These are phyloP conservation scores for Perca fluviatilis DNA, from an alignment of 2,113 vertebrate genomes.

Conservation along the genomic window DNA sequence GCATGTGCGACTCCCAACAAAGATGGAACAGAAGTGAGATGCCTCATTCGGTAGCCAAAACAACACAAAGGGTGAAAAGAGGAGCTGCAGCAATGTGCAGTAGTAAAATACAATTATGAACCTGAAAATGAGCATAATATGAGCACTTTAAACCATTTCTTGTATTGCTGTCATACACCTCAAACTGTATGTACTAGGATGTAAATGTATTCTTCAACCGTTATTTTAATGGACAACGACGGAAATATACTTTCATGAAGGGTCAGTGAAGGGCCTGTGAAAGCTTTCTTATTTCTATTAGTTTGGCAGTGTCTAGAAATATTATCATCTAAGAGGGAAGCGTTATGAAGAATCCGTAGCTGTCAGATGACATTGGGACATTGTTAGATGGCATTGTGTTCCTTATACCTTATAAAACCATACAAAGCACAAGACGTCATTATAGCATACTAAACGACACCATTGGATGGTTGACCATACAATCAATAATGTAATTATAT, in stretches of 20 bases:
- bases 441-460: not conserved
- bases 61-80: too few species aligned
- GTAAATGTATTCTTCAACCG: not conserved
- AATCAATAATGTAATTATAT: too few species aligned
- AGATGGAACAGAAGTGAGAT: too few species aligned
- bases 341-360: not conserved
- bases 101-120: too few species aligned
- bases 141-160: not conserved
- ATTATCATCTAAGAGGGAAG: not conserved
- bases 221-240: not conserved
- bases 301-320: not conserved
- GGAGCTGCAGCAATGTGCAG: too few species aligned
- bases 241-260: not conserved
- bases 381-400: not conserved
- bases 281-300: not conserved
- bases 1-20: too few species aligned
- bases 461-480: not conserved
- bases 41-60: too few species aligned
- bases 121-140: too few species aligned
- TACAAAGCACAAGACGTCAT: not conserved
- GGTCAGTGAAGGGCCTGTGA: not conserved
- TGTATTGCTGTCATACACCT: not conserved
- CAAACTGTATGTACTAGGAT: not conserved
- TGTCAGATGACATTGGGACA: too few species aligned
- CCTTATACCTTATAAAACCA: not conserved